Base-by-base conservation (phyloP, 2,113 vertebrate genomes). In the Scomber japonicus region DNA sequence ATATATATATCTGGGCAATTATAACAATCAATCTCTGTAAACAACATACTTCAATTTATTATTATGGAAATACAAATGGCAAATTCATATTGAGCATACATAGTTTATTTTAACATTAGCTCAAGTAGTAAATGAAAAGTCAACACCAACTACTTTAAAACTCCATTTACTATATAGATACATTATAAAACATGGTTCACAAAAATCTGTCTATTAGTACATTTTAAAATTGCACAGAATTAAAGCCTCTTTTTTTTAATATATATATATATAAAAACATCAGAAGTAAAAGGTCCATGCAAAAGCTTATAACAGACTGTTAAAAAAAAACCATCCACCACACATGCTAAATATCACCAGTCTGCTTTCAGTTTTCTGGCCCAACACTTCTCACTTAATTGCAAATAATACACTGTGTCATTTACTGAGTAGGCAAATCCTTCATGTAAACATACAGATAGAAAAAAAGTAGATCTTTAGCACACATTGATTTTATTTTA, bases 131-230 rank as follows among this genome's bases (percentile, higher is more conserved):
- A n/a, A n/a, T n/a, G n/a, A n/a, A n/a, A n/a, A n/a, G n/a, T n/a
- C n/a, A n/a, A n/a, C n/a, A n/a, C n/a, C n/a, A n/a, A n/a, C n/a
- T n/a, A n/a, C n/a, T 62, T 76, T 63, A 56, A 83, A 85, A 50
- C 69, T 74, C 12, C 64, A 49, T 44, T 68, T 19, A 7, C 40
- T 63, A 5, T 65, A 88, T 51, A n/a, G 46, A 81, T 80, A 84
- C 81, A 84, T 83, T 80, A 82, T 68, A 86, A 89, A 89, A 91
- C 79, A 89, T 60, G 21, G 62, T 78, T 86, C 72, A 88, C 69
- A 40, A 88, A 13, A 78, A 79, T 0, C 7, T 65, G 69, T 61
- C 78, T 59, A 74, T 63, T 66, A 61, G 31, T 44, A 80, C 65
- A 85, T n/a, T 49, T 53, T 80, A 46, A 40, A 40, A 40, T 40